Percentiles rank a stretch among this genome's conserved stretches.
Evolutionary conservation across 2,888 invertebrate genomes (phyloP).

Genomic region (Chesias legatella): DNA sequence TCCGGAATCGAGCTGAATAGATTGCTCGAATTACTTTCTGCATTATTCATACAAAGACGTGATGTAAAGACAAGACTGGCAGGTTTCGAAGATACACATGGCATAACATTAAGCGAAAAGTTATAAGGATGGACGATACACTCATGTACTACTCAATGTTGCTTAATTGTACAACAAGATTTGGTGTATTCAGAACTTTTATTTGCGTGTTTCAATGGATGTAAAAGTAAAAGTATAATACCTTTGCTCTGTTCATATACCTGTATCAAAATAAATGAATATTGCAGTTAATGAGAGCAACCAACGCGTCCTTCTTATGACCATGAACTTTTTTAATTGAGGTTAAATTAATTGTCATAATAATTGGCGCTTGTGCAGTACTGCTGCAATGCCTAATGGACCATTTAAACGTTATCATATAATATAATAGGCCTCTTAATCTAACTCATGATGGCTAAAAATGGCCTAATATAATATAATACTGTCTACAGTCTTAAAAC

Average conservation of each 20-base stretch:
- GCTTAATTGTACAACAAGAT: not conserved
- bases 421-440: not conserved
- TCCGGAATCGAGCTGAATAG: slow-evolving; percentile 37
- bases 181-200: too few relatives aligned
- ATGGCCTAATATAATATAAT: slow-evolving; percentile 1
- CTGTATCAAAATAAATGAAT: slow-evolving; percentile 1
- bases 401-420: slow-evolving; percentile 23
- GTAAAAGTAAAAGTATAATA: too few relatives aligned
- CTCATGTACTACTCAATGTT: slow-evolving; percentile 1
- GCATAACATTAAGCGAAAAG: slow-evolving; percentile 9
- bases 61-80: slow-evolving; percentile 35
- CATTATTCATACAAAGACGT: slow-evolving; percentile 39
- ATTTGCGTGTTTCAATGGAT: too few relatives aligned
- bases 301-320: slow-evolving; percentile 22
- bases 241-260: not conserved
- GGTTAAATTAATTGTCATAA: slow-evolving; percentile 73
- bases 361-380: slow-evolving; percentile 43
- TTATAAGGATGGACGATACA: slow-evolving; percentile 8
- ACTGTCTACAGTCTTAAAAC: not conserved
- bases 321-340: slow-evolving; percentile 48
- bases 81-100: slow-evolving; percentile 31
- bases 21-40: slow-evolving; percentile 33
- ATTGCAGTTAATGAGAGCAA: slow-evolving; percentile 3
- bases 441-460: too few relatives aligned
- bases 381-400: slow-evolving; percentile 36